These are phyloP conservation scores for Sebastes matsubarae DNA, from an alignment of 2,797 vertebrate genomes.

Conservation along the genomic window DNA sequence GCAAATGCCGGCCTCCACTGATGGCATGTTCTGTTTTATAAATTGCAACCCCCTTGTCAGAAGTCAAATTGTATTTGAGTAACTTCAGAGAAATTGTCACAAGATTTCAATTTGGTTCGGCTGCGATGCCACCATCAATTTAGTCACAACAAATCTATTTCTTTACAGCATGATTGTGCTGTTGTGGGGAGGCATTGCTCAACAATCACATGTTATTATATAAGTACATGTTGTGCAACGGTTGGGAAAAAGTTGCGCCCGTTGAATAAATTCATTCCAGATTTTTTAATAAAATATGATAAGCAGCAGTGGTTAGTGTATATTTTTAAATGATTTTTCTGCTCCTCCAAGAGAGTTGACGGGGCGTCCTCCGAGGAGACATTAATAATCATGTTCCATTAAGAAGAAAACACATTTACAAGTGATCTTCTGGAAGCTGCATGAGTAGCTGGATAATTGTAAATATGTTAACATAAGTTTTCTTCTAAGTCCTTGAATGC, in stretches of 20 bases:
- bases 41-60: conserved; percentile 95
- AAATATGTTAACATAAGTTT: conserved; percentile 20
- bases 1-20: conserved; percentile 90
- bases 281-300: conserved; percentile 93
- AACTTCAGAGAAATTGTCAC: conserved; percentile 94
- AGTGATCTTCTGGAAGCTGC: conserved; percentile 79
- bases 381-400: conserved; percentile 92
- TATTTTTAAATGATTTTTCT: conserved; percentile 89
- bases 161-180: conserved; percentile 84
- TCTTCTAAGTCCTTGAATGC: background rate
- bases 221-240: conserved; percentile 80
- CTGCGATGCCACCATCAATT: conserved; percentile 89
- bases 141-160: conserved; percentile 88
- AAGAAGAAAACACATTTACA: conserved; percentile 85
- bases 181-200: conserved; percentile 78
- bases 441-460: conserved; percentile 76
- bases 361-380: conserved; percentile 88
- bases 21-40: conserved; percentile 95
- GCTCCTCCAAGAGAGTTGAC: conserved; percentile 82
- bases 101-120: conserved; percentile 90
- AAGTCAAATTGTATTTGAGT: conserved; percentile 97
- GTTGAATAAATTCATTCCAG: conserved; percentile 86
- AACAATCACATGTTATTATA: conserved; percentile 82
- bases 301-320: conserved; percentile 88
- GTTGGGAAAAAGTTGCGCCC: conserved; percentile 81